These are phyloP conservation scores for Ochropleura leucogaster DNA, from an alignment of 2,888 invertebrate species.

Conservation along the genomic window DNA sequence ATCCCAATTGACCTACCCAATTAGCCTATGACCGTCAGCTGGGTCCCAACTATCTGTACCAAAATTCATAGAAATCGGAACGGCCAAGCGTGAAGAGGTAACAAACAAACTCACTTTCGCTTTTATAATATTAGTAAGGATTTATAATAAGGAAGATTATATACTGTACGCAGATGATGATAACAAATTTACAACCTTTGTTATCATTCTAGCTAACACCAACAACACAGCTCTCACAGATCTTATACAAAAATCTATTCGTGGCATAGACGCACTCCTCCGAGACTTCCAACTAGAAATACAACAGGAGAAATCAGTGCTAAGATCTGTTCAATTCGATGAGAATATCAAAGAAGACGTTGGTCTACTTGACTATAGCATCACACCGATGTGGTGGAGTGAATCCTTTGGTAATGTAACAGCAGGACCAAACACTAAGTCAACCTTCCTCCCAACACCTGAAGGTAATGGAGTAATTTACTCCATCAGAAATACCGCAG, in stretches of 20 bases:
- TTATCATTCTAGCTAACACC: conserved; percentile 12
- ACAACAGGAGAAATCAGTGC: neutral
- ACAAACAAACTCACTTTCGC: too few species aligned
- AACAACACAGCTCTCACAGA: neutral
- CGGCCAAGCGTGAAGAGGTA: too few species aligned
- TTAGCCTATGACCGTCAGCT: too few species aligned
- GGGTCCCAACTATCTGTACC: too few species aligned
- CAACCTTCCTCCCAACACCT: neutral
- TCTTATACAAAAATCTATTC: conserved; percentile 11
- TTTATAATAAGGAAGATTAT: too few species aligned
- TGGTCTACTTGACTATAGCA: neutral
- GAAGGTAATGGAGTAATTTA: neutral
- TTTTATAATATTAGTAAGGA: too few species aligned
- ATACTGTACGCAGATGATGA: neutral
- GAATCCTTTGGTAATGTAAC: accelerated
- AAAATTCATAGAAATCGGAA: too few species aligned
- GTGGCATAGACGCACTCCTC: conserved; percentile 18
- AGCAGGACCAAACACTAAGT: neutral
- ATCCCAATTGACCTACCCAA: too few species aligned
- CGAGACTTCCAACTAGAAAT: conserved; percentile 17
- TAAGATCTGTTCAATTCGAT: neutral
- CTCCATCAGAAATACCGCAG: too few species aligned
- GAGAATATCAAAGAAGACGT: neutral
- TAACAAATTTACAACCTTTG: neutral
- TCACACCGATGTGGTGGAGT: neutral